Percentiles rank a stretch among this genome's conserved stretches.
Conservation (phyloP, 64 coral and sea anemone species). For the Dendronephthya gigantea region DNA sequence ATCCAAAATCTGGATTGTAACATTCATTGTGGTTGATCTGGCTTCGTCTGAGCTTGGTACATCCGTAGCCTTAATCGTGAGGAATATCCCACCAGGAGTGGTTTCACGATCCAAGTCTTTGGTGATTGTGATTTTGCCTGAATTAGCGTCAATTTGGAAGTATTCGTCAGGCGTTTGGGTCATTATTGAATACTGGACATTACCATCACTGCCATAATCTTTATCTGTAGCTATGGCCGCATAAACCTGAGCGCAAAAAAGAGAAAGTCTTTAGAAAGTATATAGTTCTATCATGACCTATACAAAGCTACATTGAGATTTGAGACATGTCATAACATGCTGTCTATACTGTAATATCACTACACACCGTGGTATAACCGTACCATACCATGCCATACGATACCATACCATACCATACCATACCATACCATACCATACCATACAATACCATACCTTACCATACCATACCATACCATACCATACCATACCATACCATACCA, state of each 20-base stretch:
- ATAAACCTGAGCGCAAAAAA: conserved; percentile 25
- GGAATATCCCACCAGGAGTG: background rate
- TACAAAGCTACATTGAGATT: too few relatives aligned
- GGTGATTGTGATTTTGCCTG: conserved; percentile 4
- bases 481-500: too few relatives aligned
- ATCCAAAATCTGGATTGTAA: background rate
- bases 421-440: too few relatives aligned
- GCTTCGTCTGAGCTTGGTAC: background rate
- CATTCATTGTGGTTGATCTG: background rate
- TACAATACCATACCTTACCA: too few relatives aligned
- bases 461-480: too few relatives aligned
- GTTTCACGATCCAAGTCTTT: background rate
- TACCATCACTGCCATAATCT: conserved; percentile 58
- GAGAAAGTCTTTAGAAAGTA: too few relatives aligned
- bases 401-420: too few relatives aligned
- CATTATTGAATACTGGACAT: conserved; percentile 29
- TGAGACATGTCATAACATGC: too few relatives aligned
- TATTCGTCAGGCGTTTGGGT: conserved; percentile 26
- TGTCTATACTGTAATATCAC: too few relatives aligned
- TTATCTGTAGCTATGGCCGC: conserved; percentile 49
- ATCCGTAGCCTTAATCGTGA: background rate
- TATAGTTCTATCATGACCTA: too few relatives aligned
- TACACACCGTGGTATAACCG: too few relatives aligned
- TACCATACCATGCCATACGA: too few relatives aligned
- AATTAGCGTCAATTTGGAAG: conserved; percentile 44